Evolutionary conservation across 2,888 invertebrate genomes (phyloP).

Genomic region (Pristionchus mayeri): DNA sequence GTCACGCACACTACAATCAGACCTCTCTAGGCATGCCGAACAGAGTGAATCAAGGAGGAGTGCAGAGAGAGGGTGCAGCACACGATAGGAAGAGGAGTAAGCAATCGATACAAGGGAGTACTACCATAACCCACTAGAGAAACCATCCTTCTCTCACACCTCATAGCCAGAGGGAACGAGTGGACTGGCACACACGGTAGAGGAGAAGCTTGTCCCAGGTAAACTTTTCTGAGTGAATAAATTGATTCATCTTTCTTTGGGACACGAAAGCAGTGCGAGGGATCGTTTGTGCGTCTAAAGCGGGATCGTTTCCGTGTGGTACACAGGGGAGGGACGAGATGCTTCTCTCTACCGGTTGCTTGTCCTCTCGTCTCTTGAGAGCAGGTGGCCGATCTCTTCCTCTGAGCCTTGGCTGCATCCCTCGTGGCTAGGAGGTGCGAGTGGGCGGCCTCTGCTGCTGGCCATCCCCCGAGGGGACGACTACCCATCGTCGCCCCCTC

Average conservation of each 20-base stretch:
- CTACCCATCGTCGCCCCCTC: conserved; percentile 24
- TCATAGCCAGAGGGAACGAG: neutral
- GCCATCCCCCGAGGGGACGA: neutral
- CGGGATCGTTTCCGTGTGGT: neutral
- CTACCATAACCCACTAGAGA: conserved; percentile 7
- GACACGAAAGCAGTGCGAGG: conserved; percentile 28
- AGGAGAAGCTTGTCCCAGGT: neutral
- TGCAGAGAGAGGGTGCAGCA: conserved; percentile 19
- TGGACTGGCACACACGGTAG: conserved; percentile 35
- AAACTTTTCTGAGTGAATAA: neutral
- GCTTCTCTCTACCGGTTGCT: conserved; percentile 24
- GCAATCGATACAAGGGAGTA: neutral
- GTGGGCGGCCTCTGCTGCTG: conserved; percentile 30
- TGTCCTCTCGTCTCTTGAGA: conserved; percentile 1
- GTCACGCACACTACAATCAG: conserved; percentile 21
- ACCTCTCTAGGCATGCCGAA: conserved; percentile 20
- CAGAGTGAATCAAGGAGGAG: conserved; percentile 14
- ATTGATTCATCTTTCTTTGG: neutral
- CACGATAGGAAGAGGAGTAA: conserved; percentile 9
- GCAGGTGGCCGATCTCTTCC: conserved; percentile 42
- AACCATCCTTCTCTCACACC: neutral
- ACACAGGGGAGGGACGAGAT: neutral
- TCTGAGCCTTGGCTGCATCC: conserved; percentile 24
- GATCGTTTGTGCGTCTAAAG: neutral
- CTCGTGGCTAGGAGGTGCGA: neutral